phyloP scores from a whole-genome alignment of 2,888 invertebrate species.

The Isotomurus palustris region DNA sequence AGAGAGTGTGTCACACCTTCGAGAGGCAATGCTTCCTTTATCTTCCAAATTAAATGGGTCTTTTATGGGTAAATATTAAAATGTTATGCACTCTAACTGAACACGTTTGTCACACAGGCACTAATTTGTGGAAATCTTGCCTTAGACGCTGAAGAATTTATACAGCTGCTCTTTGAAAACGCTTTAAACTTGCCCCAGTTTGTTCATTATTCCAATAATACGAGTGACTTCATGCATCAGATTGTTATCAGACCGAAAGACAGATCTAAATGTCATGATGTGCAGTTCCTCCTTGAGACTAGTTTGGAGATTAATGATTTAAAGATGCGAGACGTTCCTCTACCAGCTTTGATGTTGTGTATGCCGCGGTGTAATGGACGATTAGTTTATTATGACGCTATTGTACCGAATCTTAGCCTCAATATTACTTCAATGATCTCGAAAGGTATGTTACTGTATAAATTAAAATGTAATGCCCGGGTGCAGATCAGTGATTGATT shows the following conservation, averaged over 20 bases:
- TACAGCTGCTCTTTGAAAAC: conserved; percentile 34
- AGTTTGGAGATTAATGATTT: conserved; percentile 25
- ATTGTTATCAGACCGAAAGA: conserved; percentile 28
- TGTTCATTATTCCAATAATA: conserved; percentile 26
- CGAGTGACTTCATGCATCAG: conserved; percentile 37
- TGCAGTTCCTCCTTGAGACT: conserved; percentile 31
- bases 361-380: conserved; percentile 36
- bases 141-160: conserved; percentile 35
- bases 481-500: background rate
- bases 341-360: conserved; percentile 36
- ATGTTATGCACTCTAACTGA: background rate
- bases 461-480: background rate
- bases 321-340: conserved; percentile 23
- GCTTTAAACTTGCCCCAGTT: conserved; percentile 32
- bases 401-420: conserved; percentile 30
- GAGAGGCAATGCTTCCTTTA: conserved; percentile 26
- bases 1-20: conserved; percentile 24
- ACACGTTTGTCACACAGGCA: background rate
- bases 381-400: conserved; percentile 36
- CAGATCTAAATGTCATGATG: conserved; percentile 23
- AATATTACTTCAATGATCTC: conserved; percentile 20
- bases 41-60: conserved; percentile 31
- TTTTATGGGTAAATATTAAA: conserved; percentile 26
- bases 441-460: conserved; percentile 8
- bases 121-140: background rate